Evolutionary conservation across 2,113 vertebrate species (phyloP).

Genomic region (Nannospalax galili): DNA sequence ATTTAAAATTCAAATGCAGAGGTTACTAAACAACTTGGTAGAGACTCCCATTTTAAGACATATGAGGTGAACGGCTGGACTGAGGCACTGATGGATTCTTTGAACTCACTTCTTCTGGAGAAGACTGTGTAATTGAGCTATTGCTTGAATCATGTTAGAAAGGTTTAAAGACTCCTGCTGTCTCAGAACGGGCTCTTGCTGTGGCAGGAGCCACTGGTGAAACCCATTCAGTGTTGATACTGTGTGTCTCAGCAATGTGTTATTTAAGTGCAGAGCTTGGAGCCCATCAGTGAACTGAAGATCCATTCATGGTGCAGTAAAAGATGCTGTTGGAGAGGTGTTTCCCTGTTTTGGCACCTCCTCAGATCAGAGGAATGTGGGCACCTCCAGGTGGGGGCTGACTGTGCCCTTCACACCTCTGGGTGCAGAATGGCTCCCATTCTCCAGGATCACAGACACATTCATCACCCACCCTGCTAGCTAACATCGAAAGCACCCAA

Average conservation of each 20-base stretch:
- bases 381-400: neutral
- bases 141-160: neutral
- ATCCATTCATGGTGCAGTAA: conserved; percentile 77
- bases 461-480: neutral
- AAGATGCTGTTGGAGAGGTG: conserved; percentile 63
- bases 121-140: neutral
- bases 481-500: no score
- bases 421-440: neutral
- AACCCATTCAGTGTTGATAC: conserved; percentile 43
- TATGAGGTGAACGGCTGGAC: neutral
- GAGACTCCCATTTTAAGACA: neutral
- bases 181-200: neutral
- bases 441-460: neutral
- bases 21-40: neutral
- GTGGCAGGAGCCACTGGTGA: conserved; percentile 19
- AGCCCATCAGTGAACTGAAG: conserved; percentile 57
- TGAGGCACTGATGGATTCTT: neutral
- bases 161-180: neutral
- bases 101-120: neutral
- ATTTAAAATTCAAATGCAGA: neutral
- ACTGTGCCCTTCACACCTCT: conserved; percentile 36
- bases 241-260: conserved; percentile 68
- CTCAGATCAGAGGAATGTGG: conserved; percentile 57
- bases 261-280: conserved; percentile 67
- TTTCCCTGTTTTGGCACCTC: conserved; percentile 32